Percentiles rank a stretch among this genome's conserved stretches.
phyloP scores from a whole-genome alignment of 1,140 invertebrate species.

The Drosophila takahashii region DNA sequence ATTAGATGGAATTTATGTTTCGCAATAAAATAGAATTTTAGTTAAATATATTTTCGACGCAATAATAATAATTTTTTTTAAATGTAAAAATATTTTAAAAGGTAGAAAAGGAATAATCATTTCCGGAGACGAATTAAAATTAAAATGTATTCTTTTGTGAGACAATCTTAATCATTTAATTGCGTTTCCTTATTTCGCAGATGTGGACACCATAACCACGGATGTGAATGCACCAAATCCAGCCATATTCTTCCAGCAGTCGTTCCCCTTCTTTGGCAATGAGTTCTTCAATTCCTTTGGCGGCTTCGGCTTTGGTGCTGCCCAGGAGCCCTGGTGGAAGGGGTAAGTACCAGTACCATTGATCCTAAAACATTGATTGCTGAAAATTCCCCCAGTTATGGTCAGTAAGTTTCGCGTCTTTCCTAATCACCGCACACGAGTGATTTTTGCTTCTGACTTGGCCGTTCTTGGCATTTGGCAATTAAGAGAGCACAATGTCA shows the following conservation, averaged over 20 bases:
- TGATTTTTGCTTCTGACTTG: slow-evolving; percentile 37
- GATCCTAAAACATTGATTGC: neutral
- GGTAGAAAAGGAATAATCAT: neutral
- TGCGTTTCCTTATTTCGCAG: slow-evolving; percentile 30
- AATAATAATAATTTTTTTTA: too few species aligned
- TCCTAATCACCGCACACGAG: slow-evolving; percentile 66
- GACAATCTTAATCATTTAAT: neutral
- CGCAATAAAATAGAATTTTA: too few species aligned
- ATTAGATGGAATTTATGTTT: too few species aligned
- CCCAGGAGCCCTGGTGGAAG: slow-evolving; percentile 85
- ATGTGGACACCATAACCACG: slow-evolving; percentile 71
- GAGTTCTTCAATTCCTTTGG: slow-evolving; percentile 81
- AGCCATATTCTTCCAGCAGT: slow-evolving; percentile 77
- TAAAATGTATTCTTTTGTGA: neutral
- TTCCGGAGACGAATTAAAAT: neutral
- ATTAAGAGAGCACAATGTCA: slow-evolving; percentile 74
- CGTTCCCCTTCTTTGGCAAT: slow-evolving; percentile 82
- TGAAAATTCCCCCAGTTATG: slow-evolving; percentile 31
- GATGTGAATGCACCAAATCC: slow-evolving; percentile 76
- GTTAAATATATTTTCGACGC: too few species aligned
- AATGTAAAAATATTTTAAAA: too few species aligned
- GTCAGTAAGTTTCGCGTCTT: slow-evolving; percentile 48
- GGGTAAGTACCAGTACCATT: slow-evolving; percentile 84
- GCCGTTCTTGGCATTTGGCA: slow-evolving; percentile 63
- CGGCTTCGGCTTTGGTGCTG: slow-evolving; percentile 70